These are phyloP conservation scores for Cataglyphis cursor DNA, from an alignment of 2,888 invertebrate genomes.

Conservation along the genomic window DNA sequence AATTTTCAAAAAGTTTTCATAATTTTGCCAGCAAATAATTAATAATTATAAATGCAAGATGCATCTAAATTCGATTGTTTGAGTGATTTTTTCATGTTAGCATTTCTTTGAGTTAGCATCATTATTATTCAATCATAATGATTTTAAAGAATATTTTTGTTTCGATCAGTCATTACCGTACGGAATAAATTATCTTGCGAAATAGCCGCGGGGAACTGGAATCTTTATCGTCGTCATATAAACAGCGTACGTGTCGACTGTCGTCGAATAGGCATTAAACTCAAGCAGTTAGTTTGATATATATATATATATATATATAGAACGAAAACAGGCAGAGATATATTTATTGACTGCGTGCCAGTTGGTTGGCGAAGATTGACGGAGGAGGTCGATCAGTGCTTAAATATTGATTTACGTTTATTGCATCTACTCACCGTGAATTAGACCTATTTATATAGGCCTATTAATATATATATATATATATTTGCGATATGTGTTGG, in stretches of 20 bases:
- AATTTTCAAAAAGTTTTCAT: neutral
- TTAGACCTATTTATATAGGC: neutral
- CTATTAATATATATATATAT: neutral
- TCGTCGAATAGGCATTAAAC: no score
- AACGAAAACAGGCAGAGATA: neutral
- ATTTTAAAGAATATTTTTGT: neutral
- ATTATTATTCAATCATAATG: neutral
- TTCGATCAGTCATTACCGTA: neutral
- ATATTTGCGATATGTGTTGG: conserved; percentile 7
- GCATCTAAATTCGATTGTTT: neutral
- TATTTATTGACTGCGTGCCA: neutral
- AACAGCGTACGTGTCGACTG: neutral
- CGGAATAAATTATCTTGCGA: neutral
- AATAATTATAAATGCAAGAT: neutral
- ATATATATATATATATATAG: neutral
- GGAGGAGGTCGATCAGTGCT: neutral
- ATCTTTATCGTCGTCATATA: neutral
- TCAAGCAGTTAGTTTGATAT: neutral
- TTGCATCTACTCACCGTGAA: neutral
- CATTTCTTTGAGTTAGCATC: neutral
- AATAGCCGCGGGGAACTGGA: neutral
- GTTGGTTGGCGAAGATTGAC: neutral
- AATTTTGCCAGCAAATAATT: neutral
- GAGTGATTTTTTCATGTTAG: neutral
- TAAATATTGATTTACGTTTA: neutral